These are phyloP conservation scores for Virgularia gustaviana DNA, from an alignment of 92 coral and sea anemone species.

Conservation along the genomic window DNA sequence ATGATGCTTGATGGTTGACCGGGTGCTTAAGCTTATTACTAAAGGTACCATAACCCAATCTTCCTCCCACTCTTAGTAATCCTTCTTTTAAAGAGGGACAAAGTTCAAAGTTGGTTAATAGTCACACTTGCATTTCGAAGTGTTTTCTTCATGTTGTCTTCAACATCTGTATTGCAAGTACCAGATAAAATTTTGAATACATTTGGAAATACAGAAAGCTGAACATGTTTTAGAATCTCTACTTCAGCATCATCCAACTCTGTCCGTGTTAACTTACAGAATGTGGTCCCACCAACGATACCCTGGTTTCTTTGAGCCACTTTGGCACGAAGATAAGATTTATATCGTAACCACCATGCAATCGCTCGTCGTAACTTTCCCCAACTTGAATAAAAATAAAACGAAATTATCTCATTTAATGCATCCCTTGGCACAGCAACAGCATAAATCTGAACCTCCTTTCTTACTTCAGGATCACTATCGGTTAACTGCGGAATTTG, in stretches of 20 bases:
- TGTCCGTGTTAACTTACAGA: not conserved
- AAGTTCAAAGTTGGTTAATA: not conserved
- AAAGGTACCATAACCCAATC: conserved; percentile 23
- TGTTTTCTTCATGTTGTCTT: not conserved
- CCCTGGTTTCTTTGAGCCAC: not conserved
- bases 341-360: conserved; percentile 56
- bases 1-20: conserved; percentile 34
- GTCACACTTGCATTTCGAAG: not conserved
- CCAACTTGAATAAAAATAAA: conserved; percentile 39
- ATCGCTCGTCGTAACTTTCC: conserved; percentile 55
- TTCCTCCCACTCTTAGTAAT: conserved; percentile 45
- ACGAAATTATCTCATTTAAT: conserved; percentile 11
- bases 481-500: conserved; percentile 20
- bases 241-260: not conserved
- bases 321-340: conserved; percentile 32
- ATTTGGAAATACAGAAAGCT: too few species aligned
- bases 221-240: conserved; percentile 3
- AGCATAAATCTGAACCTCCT: conserved; percentile 20
- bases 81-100: conserved; percentile 37
- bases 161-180: not conserved
- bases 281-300: not conserved
- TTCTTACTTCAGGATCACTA: conserved; percentile 34
- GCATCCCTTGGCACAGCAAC: not conserved
- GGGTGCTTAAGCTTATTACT: conserved; percentile 18
- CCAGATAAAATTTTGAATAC: too few species aligned